Evolutionary conservation across 2,888 invertebrate genomes (phyloP), one percentile per base, ranked within the genome.

Genomic region (Ochropacha duplaris): DNA sequence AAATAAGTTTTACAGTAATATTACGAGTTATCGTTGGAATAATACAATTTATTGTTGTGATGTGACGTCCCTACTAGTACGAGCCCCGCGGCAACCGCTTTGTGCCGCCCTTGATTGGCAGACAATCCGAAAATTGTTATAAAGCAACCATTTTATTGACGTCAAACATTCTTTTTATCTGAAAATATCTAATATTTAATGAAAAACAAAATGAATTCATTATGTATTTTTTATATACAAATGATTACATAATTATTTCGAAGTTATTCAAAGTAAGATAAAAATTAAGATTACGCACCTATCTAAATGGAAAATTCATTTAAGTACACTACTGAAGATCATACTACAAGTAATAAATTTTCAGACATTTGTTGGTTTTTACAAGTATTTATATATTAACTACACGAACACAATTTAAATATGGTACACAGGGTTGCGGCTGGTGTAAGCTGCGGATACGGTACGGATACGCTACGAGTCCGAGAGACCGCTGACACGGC

Each of bases 401-500:
- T 44, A 69, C 63, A 62, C 62, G 61, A 60, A 62, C 60, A 66
- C 66, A 63, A 66, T 69, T 67, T 71, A 66, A 68, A 67, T 66
- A 67, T 61, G 65, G 50, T 64, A 56, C 61, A 58, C 63, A 6
- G 19, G 44, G 8, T 19, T 44, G 44, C 44, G 44, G 44, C 19
- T 19, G 44, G 44, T 9, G 19, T 44, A 44, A 44, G 44, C 52
- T 52, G 52, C 31, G 52, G 52, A 69, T 65, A 55, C 68, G 68
- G 69, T 72, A 79, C 65, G 78, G 74, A 72, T 70, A 69, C 65
- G 65, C 71, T 71, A 68, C 59, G 69, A 79, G 81, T 78, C 81
- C 79, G 79, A 73, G 64, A 70, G 75, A 74, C 82, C 86, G 86
- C 88, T 86, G 88, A 88, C 89, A 84, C 84, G 79, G 78, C 78